Percentiles rank a stretch among this genome's conserved stretches.
Evolutionary conservation across 2,888 invertebrate genomes (phyloP).

Genomic region (Toxonevra muliebris): DNA sequence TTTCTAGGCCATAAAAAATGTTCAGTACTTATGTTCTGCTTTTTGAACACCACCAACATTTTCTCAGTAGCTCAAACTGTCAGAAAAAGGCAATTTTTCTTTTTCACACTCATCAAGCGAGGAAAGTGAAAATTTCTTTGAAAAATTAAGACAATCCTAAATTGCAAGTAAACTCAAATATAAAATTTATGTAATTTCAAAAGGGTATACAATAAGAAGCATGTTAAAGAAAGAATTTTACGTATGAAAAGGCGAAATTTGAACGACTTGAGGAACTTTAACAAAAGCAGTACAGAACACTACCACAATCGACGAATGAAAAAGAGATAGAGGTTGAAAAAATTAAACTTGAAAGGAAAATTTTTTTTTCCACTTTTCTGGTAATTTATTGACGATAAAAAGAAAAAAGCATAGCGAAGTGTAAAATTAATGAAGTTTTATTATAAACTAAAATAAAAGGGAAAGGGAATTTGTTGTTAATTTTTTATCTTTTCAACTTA

Average conservation of each 20-base stretch:
- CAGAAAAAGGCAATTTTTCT: constrained; percentile 6
- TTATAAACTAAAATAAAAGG: not conserved
- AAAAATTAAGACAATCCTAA: constrained; percentile 18
- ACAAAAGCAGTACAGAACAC: not conserved
- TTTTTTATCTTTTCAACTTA: not conserved
- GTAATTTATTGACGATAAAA: no score
- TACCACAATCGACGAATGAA: not conserved
- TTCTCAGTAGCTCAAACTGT: no score
- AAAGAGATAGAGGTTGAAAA: not conserved
- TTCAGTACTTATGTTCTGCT: no score
- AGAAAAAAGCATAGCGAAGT: no score
- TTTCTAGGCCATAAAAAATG: no score
- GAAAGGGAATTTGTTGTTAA: not conserved
- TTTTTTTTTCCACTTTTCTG: not conserved
- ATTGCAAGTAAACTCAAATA: constrained; percentile 20
- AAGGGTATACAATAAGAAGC: not conserved
- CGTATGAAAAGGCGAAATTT: constrained; percentile 1
- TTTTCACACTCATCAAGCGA: constrained; percentile 26
- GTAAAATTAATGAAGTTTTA: no score
- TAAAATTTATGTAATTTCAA: constrained; percentile 21
- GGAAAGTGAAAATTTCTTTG: constrained; percentile 28
- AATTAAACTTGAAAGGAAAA: not conserved
- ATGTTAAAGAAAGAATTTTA: not conserved
- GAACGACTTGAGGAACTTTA: constrained; percentile 10
- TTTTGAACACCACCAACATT: no score